These are phyloP conservation scores for Macrotis lagotis DNA, from an alignment of 2,113 vertebrate genomes.

Conservation along the genomic window DNA sequence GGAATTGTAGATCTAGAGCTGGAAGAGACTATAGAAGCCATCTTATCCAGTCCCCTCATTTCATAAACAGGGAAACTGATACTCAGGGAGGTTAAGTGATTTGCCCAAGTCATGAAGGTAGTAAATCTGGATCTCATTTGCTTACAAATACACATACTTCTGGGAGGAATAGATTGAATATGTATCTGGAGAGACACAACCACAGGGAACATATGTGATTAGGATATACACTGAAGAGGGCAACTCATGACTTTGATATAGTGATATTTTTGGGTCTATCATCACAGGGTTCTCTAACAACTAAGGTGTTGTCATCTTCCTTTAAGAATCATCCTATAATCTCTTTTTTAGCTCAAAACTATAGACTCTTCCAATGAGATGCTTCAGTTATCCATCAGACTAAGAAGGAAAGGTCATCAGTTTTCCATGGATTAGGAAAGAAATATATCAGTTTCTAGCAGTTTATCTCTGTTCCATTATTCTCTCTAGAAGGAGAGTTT, in stretches of 20 bases:
- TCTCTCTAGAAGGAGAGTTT: background rate
- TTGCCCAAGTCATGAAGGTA: background rate
- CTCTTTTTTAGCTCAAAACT: background rate
- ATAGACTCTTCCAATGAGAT: background rate
- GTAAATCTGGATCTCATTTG: background rate
- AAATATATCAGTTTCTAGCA: background rate
- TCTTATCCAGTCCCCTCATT: background rate
- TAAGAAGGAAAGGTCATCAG: background rate
- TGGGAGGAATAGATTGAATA: background rate
- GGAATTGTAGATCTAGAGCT: too few species aligned
- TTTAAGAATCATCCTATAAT: background rate
- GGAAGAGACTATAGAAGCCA: background rate
- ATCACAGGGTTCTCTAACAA: background rate
- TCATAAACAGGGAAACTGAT: background rate
- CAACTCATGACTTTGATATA: background rate
- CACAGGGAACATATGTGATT: background rate
- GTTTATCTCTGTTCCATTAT: background rate
- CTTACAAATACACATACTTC: background rate
- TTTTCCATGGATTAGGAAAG: background rate
- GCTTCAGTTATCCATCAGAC: background rate
- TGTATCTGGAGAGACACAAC: background rate
- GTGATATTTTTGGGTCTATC: background rate
- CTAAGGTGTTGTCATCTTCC: background rate
- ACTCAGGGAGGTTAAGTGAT: background rate
- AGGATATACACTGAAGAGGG: background rate